Evolutionary conservation across 2,888 invertebrate species (phyloP).

Genomic region (Notodromas monacha): DNA sequence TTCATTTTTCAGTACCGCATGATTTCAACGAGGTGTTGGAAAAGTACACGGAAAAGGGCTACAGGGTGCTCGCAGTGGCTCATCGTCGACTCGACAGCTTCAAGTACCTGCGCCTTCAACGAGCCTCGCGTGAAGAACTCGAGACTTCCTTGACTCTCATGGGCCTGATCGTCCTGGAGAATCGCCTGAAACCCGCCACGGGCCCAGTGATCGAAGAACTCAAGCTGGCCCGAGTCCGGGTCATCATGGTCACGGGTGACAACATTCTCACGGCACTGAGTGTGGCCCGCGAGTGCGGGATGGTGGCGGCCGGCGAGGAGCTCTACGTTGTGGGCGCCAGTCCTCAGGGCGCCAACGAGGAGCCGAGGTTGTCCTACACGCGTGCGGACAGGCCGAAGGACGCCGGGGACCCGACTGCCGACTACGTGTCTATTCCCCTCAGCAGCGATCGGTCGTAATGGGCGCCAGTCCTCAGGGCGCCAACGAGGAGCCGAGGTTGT

Average conservation of each 20-base stretch:
- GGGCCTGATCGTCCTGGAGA: slow-evolving; percentile 59
- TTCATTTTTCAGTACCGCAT: slow-evolving; percentile 40
- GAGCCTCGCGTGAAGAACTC: neutral
- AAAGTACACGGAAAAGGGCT: neutral
- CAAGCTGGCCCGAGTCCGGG: slow-evolving; percentile 49
- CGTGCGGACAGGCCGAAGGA: neutral
- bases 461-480: slow-evolving; percentile 9
- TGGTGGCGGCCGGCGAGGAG: slow-evolving; percentile 26
- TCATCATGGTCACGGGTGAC: slow-evolving; percentile 69
- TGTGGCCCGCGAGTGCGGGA: slow-evolving; percentile 64
- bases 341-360: neutral
- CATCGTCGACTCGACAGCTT: slow-evolving; percentile 29
- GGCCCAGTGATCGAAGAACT: slow-evolving; percentile 42
- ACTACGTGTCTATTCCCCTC: no score
- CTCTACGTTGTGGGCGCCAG: slow-evolving; percentile 18
- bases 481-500: neutral
- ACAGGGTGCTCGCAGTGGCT: slow-evolving; percentile 45
- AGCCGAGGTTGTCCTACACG: neutral
- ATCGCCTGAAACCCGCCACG: slow-evolving; percentile 62
- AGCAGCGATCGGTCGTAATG: no score
- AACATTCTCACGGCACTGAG: slow-evolving; percentile 58
- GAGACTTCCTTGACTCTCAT: neutral
- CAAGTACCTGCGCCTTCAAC: neutral
- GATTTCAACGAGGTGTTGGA: slow-evolving; percentile 26
- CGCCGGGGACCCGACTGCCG: neutral